These are phyloP conservation scores for Cherax quadricarinatus DNA, from an alignment of 1,140 invertebrate genomes.

Conservation along the genomic window DNA sequence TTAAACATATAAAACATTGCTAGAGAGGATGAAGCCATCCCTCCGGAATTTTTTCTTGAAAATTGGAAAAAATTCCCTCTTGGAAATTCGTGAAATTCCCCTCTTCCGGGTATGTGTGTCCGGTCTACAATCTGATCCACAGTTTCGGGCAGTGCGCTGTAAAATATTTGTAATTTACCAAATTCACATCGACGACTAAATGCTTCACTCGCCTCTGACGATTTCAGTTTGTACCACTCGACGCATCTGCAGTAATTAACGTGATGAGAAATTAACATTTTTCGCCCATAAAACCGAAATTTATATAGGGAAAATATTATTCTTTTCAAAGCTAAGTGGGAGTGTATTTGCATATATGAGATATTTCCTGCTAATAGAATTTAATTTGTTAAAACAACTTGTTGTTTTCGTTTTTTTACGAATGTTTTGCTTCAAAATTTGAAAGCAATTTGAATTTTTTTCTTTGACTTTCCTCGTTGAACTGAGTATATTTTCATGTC, in stretches of 20 bases:
- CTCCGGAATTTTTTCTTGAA: slow-evolving; percentile 18
- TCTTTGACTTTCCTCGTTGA: no score
- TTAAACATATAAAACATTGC: neutral
- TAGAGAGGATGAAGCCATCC: neutral
- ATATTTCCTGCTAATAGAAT: no score
- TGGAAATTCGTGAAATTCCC: slow-evolving; percentile 47
- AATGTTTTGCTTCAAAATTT: no score
- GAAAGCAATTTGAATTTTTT: no score
- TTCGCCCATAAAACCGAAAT: no score
- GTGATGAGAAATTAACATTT: neutral
- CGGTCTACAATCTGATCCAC: neutral
- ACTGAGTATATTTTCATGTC: no score
- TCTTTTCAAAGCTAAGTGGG: no score
- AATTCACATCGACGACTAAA: neutral
- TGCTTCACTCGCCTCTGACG: neutral
- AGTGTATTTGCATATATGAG: no score
- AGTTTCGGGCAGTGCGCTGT: neutral
- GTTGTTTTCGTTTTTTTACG: no score
- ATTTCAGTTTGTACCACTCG: neutral
- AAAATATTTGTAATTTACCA: slow-evolving; percentile 15
- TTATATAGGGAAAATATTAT: no score
- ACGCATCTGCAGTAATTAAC: neutral
- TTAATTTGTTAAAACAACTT: no score
- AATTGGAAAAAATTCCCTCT: slow-evolving; percentile 32
- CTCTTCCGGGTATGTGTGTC: neutral